These are phyloP conservation scores for Sorex fumeus DNA, from an alignment of 2,113 vertebrate genomes.

Conservation along the genomic window DNA sequence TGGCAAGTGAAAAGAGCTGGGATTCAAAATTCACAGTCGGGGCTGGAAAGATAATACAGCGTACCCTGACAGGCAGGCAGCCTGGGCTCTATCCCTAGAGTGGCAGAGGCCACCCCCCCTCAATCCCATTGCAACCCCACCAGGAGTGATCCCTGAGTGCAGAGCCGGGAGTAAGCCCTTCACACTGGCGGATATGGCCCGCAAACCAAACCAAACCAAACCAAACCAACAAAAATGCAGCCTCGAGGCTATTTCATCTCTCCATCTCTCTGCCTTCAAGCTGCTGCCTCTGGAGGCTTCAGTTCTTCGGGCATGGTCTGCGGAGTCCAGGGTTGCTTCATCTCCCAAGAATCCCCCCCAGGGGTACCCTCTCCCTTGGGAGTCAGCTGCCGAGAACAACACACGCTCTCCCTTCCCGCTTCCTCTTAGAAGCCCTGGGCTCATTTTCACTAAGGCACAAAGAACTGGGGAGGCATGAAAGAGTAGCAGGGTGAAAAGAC, in stretches of 20 bases:
- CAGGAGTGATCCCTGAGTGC: too few species aligned
- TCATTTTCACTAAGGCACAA: slow-evolving; percentile 43
- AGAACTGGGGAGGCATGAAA: slow-evolving; percentile 9
- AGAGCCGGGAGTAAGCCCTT: too few species aligned
- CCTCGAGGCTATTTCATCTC: not conserved
- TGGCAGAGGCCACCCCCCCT: too few species aligned
- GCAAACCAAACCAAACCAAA: too few species aligned
- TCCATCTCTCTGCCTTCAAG: not conserved
- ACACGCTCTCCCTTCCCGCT: not conserved
- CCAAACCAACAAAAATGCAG: too few species aligned
- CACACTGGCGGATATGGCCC: not conserved
- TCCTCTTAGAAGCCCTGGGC: not conserved
- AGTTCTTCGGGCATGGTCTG: not conserved
- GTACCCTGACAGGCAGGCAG: too few species aligned
- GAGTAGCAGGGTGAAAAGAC: not conserved
- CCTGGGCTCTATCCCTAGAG: too few species aligned
- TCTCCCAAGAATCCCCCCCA: rapidly evolving
- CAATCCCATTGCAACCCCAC: too few species aligned
- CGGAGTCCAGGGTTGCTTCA: not conserved
- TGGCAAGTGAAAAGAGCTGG: not conserved
- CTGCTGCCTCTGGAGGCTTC: not conserved
- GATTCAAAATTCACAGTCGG: slow-evolving; percentile 17
- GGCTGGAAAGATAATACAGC: not conserved
- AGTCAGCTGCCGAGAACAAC: not conserved
- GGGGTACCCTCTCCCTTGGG: not conserved